A percentile compares a stretch with the other conserved stretches of the same genome.
These are phyloP conservation scores for Cheiracanthium punctorium DNA, from an alignment of 2,888 invertebrate genomes.

Conservation along the genomic window DNA sequence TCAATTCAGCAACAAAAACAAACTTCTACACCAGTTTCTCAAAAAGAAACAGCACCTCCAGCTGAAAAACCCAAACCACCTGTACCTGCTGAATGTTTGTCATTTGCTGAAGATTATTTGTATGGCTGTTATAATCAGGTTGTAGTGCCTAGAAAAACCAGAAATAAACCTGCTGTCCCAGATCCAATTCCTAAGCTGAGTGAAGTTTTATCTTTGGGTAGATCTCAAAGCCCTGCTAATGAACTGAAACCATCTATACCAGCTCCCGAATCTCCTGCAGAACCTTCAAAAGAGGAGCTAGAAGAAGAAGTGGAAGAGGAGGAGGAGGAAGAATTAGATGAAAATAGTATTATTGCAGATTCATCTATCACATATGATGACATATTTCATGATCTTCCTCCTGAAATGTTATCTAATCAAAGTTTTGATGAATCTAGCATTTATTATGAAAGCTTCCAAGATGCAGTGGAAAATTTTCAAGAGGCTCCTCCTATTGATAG, in stretches of 20 bases:
- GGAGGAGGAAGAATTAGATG: not conserved
- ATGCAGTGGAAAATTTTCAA: conserved; percentile 2
- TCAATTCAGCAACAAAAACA: not conserved
- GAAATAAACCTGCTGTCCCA: conserved; percentile 12
- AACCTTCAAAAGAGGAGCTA: not conserved
- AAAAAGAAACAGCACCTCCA: not conserved
- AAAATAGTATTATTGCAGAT: not conserved
- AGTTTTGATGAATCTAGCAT: not conserved
- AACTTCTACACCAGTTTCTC: not conserved
- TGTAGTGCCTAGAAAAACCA: conserved; percentile 30
- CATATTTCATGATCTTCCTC: not conserved
- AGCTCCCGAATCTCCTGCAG: not conserved
- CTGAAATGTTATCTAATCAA: not conserved
- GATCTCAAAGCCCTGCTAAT: not conserved
- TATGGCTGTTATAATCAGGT: conserved; percentile 65
- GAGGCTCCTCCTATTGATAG: not conserved
- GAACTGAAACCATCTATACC: not conserved
- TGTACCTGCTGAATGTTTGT: conserved; percentile 29
- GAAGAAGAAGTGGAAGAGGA: not conserved
- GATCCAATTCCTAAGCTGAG: not conserved
- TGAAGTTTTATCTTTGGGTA: not conserved
- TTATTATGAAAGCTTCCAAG: conserved; percentile 11
- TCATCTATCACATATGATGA: not conserved
- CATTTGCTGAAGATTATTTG: conserved; percentile 65
- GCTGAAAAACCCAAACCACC: not conserved